Evolutionary conservation across 2,797 vertebrate genomes (phyloP).

Genomic region (Lophotriccus pileatus): DNA sequence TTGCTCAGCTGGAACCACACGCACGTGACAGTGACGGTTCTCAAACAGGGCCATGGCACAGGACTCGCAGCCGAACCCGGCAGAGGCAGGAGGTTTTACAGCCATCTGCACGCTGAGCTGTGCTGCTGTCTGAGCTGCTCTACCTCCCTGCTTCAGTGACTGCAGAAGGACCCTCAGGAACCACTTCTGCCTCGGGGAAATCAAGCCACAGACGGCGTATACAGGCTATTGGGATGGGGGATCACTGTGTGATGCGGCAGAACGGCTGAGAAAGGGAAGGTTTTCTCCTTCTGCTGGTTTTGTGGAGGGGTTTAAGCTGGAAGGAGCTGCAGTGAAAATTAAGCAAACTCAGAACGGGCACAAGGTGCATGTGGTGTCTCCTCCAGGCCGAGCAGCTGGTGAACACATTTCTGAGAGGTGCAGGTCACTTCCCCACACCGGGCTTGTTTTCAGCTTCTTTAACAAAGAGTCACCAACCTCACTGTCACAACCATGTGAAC

Average conservation of each 20-base stretch:
- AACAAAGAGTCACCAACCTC: neutral
- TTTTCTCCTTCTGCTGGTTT: neutral
- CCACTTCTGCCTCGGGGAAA: neutral
- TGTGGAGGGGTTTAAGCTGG: neutral
- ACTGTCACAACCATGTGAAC: rapidly evolving
- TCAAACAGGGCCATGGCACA: neutral
- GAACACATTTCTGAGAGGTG: neutral
- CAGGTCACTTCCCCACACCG: neutral
- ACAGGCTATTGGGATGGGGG: neutral
- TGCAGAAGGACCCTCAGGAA: neutral
- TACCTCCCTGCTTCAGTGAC: neutral
- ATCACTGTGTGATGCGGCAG: rapidly evolving
- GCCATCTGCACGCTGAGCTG: neutral
- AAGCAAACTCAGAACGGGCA: neutral
- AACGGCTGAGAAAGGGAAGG: neutral
- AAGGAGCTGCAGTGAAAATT: neutral
- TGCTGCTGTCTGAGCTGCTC: neutral
- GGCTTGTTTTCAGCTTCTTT: neutral
- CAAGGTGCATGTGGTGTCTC: rapidly evolving
- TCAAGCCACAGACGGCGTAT: neutral
- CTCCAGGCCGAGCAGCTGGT: neutral
- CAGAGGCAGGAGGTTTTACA: neutral
- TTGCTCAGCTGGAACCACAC: neutral
- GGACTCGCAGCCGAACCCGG: neutral
- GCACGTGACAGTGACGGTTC: rapidly evolving